These are phyloP conservation scores for Nymphalis polychloros DNA, from an alignment of 2,888 invertebrate genomes.

Conservation along the genomic window DNA sequence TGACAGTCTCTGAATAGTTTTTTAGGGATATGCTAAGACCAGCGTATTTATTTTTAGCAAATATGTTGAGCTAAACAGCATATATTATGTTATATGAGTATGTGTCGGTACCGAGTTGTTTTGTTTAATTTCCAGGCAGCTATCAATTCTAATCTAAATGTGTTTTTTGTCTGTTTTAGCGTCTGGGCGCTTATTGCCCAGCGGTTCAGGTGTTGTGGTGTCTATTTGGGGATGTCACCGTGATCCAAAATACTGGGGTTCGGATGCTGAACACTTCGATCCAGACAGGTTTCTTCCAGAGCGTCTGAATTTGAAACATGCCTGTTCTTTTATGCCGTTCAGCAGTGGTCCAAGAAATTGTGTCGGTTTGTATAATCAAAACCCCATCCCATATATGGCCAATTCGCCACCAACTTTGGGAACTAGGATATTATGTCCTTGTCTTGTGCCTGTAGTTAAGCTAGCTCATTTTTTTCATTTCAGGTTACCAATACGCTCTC, in stretches of 20 bases:
- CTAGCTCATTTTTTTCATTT: not conserved
- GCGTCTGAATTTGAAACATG: conserved; percentile 59
- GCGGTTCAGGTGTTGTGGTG: conserved; percentile 72
- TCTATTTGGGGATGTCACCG: conserved; percentile 78
- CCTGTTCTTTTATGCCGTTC: conserved; percentile 77
- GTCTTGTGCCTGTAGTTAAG: too few relatives aligned
- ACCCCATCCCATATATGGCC: too few relatives aligned
- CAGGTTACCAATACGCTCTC: conserved; percentile 72
- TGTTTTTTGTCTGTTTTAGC: conserved; percentile 46
- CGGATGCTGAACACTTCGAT: conserved; percentile 82
- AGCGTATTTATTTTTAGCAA: too few relatives aligned
- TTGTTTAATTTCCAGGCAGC: too few relatives aligned
- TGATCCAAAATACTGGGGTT: conserved; percentile 82
- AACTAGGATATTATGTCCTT: too few relatives aligned
- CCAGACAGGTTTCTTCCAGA: conserved; percentile 84
- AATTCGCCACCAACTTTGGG: too few relatives aligned
- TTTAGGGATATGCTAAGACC: too few relatives aligned
- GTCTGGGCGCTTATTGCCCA: conserved; percentile 67
- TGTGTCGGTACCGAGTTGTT: too few relatives aligned
- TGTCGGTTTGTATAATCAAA: conserved; percentile 60
- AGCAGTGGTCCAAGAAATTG: conserved; percentile 79
- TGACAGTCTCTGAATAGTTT: too few relatives aligned
- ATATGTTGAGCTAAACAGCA: too few relatives aligned
- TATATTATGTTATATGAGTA: too few relatives aligned
- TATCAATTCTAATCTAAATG: too few relatives aligned